These are phyloP conservation scores for Dasypolia templi DNA, from an alignment of 2,888 invertebrate genomes.

Conservation along the genomic window DNA sequence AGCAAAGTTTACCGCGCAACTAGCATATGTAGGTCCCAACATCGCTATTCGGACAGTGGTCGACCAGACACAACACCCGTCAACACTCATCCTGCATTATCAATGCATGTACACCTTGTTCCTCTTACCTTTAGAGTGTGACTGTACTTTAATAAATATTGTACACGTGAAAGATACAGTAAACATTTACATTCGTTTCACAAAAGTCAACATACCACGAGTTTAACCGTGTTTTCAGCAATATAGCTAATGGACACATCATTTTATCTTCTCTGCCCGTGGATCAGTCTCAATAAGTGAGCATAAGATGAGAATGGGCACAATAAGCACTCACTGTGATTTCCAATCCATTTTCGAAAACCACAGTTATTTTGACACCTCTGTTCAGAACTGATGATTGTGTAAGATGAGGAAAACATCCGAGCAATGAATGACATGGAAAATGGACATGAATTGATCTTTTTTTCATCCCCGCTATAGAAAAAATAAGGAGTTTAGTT, in stretches of 20 bases:
- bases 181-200: background rate
- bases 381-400: constrained; percentile 17
- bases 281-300: constrained; percentile 41
- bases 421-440: too few species aligned
- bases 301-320: constrained; percentile 13
- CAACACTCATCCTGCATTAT: too few species aligned
- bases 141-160: background rate
- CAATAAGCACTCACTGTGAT: constrained; percentile 30
- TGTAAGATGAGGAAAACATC: background rate
- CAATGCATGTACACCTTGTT: too few species aligned
- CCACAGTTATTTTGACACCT: constrained; percentile 19
- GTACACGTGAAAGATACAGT: too few species aligned
- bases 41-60: too few species aligned
- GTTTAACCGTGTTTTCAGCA: background rate
- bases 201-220: background rate
- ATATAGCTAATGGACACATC: background rate
- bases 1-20: too few species aligned
- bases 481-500: too few species aligned
- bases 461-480: background rate
- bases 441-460: background rate
- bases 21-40: too few species aligned
- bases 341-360: constrained; percentile 36
- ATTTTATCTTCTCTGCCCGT: constrained; percentile 12
- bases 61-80: too few species aligned
- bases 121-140: too few species aligned